phyloP scores from a whole-genome alignment of 2,797 vertebrate genomes.

The Rhodeus uyekii region DNA sequence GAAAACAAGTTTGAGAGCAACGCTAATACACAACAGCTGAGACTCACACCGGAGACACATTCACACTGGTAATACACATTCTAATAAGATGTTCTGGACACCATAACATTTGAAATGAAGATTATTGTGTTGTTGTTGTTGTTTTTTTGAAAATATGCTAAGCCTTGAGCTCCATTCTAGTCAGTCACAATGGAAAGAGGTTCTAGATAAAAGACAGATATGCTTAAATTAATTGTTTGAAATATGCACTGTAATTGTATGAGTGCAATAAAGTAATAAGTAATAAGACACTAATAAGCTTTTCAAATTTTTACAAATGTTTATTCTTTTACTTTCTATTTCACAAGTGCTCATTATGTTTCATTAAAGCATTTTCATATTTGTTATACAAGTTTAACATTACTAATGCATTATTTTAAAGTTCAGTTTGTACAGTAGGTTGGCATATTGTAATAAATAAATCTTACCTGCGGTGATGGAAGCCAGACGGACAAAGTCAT shows the following conservation, averaged over 20 bases:
- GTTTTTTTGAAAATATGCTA: neutral
- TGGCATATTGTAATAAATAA: neutral
- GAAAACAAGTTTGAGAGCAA: constrained; percentile 39
- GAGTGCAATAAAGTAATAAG: too few relatives aligned
- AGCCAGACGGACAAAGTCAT: constrained; percentile 88
- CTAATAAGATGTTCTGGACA: constrained; percentile 26
- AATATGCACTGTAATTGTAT: neutral
- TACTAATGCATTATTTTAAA: neutral
- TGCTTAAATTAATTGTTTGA: constrained; percentile 27
- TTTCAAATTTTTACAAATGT: neutral
- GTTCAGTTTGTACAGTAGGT: neutral
- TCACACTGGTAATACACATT: constrained; percentile 30
- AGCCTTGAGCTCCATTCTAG: neutral
- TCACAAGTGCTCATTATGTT: neutral
- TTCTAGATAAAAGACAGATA: neutral
- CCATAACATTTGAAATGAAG: neutral
- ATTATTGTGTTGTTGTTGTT: neutral
- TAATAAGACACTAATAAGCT: too few relatives aligned
- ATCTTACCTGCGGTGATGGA: constrained; percentile 88
- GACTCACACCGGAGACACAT: neutral
- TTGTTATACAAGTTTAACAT: neutral
- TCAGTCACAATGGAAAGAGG: neutral
- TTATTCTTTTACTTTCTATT: neutral
- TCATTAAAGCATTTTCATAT: neutral
- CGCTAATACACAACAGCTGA: constrained; percentile 18